Percentiles rank a stretch among this genome's conserved stretches.
These are phyloP conservation scores for Peromyscus nudipes DNA, from an alignment of 2,797 vertebrate genomes.

Conservation along the genomic window DNA sequence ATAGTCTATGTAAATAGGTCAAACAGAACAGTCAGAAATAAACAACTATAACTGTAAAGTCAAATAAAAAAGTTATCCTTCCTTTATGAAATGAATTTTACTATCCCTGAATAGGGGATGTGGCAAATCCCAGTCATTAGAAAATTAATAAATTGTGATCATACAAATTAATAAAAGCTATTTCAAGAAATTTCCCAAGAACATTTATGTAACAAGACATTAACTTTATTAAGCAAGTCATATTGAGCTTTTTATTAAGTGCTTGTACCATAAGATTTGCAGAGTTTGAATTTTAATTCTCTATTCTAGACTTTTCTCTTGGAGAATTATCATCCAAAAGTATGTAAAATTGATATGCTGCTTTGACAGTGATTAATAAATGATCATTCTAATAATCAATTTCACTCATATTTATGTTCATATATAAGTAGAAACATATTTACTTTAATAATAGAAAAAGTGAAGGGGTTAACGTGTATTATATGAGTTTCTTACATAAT, in stretches of 20 bases:
- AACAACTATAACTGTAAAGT: neutral
- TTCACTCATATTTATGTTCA: neutral
- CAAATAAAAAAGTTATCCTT: neutral
- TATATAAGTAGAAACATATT: neutral
- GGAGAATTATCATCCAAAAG: neutral
- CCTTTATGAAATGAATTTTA: neutral
- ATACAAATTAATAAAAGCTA: neutral
- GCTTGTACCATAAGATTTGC: neutral
- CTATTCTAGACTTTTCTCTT: neutral
- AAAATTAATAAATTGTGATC: neutral
- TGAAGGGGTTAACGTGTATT: no score
- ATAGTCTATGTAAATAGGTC: neutral
- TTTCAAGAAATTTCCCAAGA: neutral
- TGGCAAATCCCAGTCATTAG: neutral
- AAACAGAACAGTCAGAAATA: neutral
- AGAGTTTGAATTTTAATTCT: neutral
- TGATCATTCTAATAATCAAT: neutral
- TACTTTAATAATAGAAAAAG: neutral
- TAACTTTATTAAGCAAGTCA: neutral
- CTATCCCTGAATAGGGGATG: neutral
- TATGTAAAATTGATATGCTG: neutral
- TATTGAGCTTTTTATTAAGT: neutral
- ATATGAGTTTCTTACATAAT: neutral
- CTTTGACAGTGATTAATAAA: neutral
- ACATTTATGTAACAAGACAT: neutral